Evolutionary conservation across 2,888 invertebrate species (phyloP).

Genomic region (Podotricha telesiphe): DNA sequence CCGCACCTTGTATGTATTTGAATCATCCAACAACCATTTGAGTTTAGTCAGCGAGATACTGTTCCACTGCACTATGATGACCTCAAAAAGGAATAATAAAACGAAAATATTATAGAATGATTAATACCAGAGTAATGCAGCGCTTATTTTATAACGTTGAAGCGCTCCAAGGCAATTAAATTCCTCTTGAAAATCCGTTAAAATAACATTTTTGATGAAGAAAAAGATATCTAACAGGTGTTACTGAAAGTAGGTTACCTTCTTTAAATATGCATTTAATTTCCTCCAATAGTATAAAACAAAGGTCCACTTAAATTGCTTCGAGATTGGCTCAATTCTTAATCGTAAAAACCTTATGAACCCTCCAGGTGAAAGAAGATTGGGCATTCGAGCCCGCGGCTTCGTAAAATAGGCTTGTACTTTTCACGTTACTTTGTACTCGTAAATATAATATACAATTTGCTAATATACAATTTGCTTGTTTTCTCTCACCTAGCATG

Average conservation of each 20-base stretch:
- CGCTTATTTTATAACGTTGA: no score
- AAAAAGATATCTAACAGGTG: conserved; percentile 17
- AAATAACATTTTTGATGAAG: background rate
- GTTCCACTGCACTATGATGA: no score
- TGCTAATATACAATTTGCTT: no score
- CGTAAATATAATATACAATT: no score
- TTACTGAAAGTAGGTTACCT: conserved; percentile 28
- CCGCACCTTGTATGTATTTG: no score
- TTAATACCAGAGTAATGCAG: no score
- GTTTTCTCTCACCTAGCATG: no score
- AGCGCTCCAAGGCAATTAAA: background rate
- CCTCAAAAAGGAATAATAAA: no score
- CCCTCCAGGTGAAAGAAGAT: conserved; percentile 17
- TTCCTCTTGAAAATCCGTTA: background rate
- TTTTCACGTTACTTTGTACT: background rate
- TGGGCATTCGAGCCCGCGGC: conserved; percentile 13
- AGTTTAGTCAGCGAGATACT: no score
- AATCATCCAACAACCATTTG: no score
- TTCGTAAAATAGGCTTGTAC: conserved; percentile 27
- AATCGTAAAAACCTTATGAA: conserved; percentile 18
- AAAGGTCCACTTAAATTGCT: conserved; percentile 33
- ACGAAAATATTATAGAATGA: no score
- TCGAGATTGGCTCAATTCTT: conserved; percentile 32
- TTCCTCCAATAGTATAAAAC: conserved; percentile 48
- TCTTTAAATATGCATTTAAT: conserved; percentile 55